Evolutionary conservation across 1,140 invertebrate genomes (phyloP).

Genomic region (Drosophila ogumai): DNA sequence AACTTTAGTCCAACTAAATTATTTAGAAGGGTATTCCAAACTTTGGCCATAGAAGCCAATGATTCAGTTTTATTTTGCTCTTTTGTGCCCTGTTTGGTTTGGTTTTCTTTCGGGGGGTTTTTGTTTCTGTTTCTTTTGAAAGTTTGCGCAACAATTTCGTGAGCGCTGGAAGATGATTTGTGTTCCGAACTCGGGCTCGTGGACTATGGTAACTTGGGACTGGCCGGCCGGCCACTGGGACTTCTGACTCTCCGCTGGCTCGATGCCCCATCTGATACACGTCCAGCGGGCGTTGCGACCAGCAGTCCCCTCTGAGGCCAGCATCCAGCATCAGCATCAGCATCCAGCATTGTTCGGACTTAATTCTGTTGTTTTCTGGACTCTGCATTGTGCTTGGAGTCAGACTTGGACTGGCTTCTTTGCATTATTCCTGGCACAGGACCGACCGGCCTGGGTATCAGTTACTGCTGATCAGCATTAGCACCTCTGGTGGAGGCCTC

Average conservation of each 20-base stretch:
- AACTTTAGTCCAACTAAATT: slow-evolving; percentile 8
- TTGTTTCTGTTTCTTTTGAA: slow-evolving; percentile 62
- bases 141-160: slow-evolving; percentile 83
- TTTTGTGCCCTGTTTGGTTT: slow-evolving; percentile 36
- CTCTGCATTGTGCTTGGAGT: slow-evolving; percentile 56
- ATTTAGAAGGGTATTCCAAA: slow-evolving; percentile 20
- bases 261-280: slow-evolving; percentile 76
- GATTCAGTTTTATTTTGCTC: slow-evolving; percentile 17
- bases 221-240: slow-evolving; percentile 24
- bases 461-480: slow-evolving; percentile 82
- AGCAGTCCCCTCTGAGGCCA: slow-evolving; percentile 38
- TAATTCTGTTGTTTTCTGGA: slow-evolving; percentile 66
- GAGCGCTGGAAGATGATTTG: slow-evolving; percentile 83
- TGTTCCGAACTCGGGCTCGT: slow-evolving; percentile 60
- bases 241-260: slow-evolving; percentile 40
- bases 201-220: slow-evolving; percentile 29
- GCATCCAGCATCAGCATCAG: slow-evolving; percentile 10
- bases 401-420: slow-evolving; percentile 57
- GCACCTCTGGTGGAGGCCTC: slow-evolving; percentile 72
- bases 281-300: slow-evolving; percentile 75
- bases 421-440: slow-evolving; percentile 69
- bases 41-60: slow-evolving; percentile 3
- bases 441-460: slow-evolving; percentile 56
- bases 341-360: slow-evolving; percentile 52
- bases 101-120: slow-evolving; percentile 36